Evolutionary conservation across 2,797 vertebrate species (phyloP), one percentile per base, ranked within the genome.

Genomic region (Columba guinea): DNA sequence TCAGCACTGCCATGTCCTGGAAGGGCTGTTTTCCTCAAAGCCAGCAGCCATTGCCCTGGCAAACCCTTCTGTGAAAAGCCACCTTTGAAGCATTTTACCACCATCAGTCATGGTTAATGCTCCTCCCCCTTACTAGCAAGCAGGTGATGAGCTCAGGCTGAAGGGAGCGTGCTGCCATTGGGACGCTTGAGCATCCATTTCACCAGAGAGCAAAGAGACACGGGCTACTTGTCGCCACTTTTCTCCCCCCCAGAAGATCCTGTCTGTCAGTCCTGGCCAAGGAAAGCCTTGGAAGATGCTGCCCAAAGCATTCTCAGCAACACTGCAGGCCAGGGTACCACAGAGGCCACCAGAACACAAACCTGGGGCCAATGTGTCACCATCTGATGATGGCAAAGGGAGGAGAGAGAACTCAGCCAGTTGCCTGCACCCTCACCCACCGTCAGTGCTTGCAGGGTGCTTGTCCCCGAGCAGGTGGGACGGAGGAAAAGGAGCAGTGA

Each of bases 181-280:
- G 81, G 80, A 78, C 89, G 51, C 81, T 89, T 52, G 37, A 96
- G 48, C 83, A 91, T 68, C 89, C 96, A 78, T 85, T 97, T 87
- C 30, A 5, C n/a, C 58, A 77, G 87, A 70, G 8, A 62, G 7
- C 30, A 52, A 11, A 69, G 27, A 41, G 30, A 78, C 34, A 70
- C 1, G 55, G 11, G 23, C 6, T 63, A 37, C 55, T 79, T 20
- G 55, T 68, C n/a, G 39, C 37, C 8, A 34, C 13, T 28, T 48
- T 56, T 64, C 22, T 65, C 1, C 1, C 5, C 17, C 10, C n/a
- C 10, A 12, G 28, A 89, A 87, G 32, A 23, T 15, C 27, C 19
- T 4, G 2, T 8, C 9, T 39, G 56, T 41, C 26, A 83, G 32
- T 41, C 32, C 46, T 60, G 27, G 11, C 23, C 68, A 62, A 48